Conservation (phyloP, 2,113 vertebrate genomes). For the Pedionomus torquatus region DNA sequence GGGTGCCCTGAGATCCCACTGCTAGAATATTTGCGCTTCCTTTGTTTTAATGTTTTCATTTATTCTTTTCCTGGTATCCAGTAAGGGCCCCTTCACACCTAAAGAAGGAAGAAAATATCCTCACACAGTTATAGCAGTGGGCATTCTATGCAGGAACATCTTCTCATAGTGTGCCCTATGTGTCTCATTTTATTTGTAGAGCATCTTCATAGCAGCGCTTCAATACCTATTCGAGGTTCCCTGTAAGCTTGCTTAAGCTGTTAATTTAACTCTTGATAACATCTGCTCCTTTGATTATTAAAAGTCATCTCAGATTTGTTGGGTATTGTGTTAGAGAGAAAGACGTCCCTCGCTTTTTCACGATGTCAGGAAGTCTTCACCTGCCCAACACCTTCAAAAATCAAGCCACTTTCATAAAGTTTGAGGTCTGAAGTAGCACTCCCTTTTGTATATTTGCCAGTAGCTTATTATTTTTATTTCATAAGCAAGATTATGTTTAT, state of each 20-base stretch:
- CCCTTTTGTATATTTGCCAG: neutral
- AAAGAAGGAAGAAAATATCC: constrained; percentile 22
- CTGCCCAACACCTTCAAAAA: neutral
- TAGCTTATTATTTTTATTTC: neutral
- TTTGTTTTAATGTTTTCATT: constrained; percentile 56
- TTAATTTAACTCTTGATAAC: neutral
- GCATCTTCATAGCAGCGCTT: neutral
- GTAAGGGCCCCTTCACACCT: constrained; percentile 13
- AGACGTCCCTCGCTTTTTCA: neutral
- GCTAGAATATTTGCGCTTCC: constrained; percentile 44
- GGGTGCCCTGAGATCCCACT: neutral
- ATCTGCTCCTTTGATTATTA: neutral
- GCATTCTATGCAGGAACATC: neutral
- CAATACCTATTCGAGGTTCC: neutral
- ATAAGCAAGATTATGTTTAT: neutral
- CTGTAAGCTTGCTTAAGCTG: neutral
- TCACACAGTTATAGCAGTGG: neutral
- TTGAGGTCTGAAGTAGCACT: neutral
- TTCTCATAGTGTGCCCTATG: neutral
- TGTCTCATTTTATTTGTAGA: neutral
- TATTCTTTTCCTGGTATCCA: constrained; percentile 43
- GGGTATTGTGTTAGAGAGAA: neutral
- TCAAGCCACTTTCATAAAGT: neutral
- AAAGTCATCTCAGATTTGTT: neutral
- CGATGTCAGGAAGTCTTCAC: neutral